Conservation (phyloP, 2,888 invertebrate genomes). For the Tetheella fluctuosa region DNA sequence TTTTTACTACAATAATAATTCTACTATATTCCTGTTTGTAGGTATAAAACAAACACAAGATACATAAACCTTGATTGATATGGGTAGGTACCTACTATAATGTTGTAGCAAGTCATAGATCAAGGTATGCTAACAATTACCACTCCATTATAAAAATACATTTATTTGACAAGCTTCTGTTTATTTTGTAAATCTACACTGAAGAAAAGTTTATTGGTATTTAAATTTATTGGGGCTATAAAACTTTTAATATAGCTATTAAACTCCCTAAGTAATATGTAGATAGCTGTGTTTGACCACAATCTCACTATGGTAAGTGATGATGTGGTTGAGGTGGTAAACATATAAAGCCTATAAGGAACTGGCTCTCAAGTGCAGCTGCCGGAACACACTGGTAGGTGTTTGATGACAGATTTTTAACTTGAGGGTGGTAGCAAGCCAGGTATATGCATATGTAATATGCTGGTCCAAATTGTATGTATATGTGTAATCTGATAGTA, state of each 20-base stretch:
- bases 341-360: too few species aligned
- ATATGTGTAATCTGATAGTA: too few species aligned
- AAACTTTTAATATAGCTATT: constrained; percentile 4
- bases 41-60: background rate
- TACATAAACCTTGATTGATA: constrained; percentile 2
- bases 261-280: too few species aligned
- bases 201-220: constrained; percentile 7
- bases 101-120: background rate
- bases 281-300: too few species aligned
- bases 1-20: background rate
- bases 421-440: too few species aligned
- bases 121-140: background rate
- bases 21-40: background rate
- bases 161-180: background rate
- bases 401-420: too few species aligned
- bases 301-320: too few species aligned
- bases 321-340: too few species aligned
- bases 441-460: too few species aligned
- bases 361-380: too few species aligned
- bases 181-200: constrained; percentile 5
- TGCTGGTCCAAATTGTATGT: too few species aligned
- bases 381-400: too few species aligned
- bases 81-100: background rate
- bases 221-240: background rate
- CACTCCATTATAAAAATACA: background rate